Base-by-base conservation (phyloP, 2,113 vertebrate genomes). In the Bettongia penicillata region DNA sequence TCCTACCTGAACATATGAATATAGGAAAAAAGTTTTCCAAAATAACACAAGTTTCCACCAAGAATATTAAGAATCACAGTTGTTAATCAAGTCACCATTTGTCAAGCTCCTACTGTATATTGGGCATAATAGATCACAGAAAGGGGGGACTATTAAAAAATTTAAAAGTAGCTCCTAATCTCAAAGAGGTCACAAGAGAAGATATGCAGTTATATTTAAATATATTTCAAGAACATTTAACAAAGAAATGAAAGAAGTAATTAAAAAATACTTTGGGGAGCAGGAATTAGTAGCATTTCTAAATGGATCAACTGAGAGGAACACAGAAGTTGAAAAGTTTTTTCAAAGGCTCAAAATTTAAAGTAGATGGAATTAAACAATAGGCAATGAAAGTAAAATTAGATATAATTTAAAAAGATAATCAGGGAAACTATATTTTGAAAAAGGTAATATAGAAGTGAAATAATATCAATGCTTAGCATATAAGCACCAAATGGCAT, bases 1-100 rank as follows among this genome's bases (percentile, higher is more conserved):
- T 92, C 95, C 51, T 24, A 94, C 37, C 52, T 93, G 31, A 95
- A 90, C 91, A 93, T 61, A 68, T 91, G 53, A 97, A 90, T 91
- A 94, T 90, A 84, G 43, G 57, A 95, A 93, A 93, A 43, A 53
- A 89, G 89, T 89, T 11, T 94, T 89, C 51, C 61, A 91, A 95
- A 94, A 93, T 50, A 93, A 92, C 25, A 89, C 49, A 92, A 25
- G 55, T 94, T 84, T 93, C 37, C 49, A 37, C 26, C 43, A 57
- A 16, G 90, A 19, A 95, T 95, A 90, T 48, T 8, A 91, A 94
- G 57, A 51, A 91, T 48, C 91, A 57, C 3, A 94, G 23, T 51
- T 19, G 26, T 2, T 31, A 93, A 77, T 93, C 57, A 92, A n/a
- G 12, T 92, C 48, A 92, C 24, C 48, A 92, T 51, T 51, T 61